Evolutionary conservation across 2,113 vertebrate species (phyloP), one percentile per base, ranked within the genome.

Genomic region (Phycodurus eques): DNA sequence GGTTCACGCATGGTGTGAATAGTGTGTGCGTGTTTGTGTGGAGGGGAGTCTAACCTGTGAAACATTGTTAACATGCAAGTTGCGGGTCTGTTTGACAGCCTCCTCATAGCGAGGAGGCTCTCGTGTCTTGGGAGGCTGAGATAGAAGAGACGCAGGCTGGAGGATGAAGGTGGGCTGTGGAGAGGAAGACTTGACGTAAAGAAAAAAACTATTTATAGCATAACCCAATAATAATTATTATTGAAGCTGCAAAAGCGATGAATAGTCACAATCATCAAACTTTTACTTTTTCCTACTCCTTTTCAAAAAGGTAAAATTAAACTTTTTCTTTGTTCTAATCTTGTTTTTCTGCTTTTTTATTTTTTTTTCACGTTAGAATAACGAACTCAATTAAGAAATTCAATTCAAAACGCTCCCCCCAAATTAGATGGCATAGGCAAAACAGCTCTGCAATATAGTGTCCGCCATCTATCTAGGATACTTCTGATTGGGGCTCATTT

Each of bases 61-160:
- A 1, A 90, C 78, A 0, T 89, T 72, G 0, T 92, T 94, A 35
- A 92, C 13, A 71, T 94, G 95, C 76, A 94, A 60, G 11, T 80
- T 94, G 74, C 96, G 95, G 0, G 94, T 96, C 90, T 98, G 98
- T 82, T 97, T 98, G 83, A 99, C 93, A 43, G 98, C 98, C 51
- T 99, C 98, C 87, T 99, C 98, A 0, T 99, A 99, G 70, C 96
- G 94, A 51, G 98, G 98, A 11, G 96, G 98, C 69, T 98, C 97
- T 90, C 93, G 94, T 8, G 90, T 86, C 88, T 96, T 98, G 59
- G 92, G 91, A 65, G 83, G 85, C 15, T 94, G 91, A 78, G 73
- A 88, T 63, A 92, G 85, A 56, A 95, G 94, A 5, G 94, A 87
- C 27, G 93, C 72, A 4, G 94, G 90, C 68, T 94, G 90, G 19